Percentiles rank a stretch among this genome's conserved stretches.
phyloP scores from a whole-genome alignment of 2,888 invertebrate genomes.

The Drosophila borealis region DNA sequence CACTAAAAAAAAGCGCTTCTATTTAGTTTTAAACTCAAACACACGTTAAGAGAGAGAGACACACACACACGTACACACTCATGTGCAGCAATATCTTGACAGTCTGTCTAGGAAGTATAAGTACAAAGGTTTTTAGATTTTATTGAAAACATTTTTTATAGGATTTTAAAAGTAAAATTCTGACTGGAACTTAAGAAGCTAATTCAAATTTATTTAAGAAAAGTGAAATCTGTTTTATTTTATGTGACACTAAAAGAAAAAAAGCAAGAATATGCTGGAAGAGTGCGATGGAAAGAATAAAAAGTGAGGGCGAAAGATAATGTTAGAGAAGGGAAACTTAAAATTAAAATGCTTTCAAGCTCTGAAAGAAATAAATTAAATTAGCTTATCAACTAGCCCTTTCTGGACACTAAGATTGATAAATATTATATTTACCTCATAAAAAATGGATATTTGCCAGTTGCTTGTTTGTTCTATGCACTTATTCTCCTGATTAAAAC shows the following conservation, averaged over 20 bases:
- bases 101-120: conserved; percentile 26
- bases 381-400: too few relatives aligned
- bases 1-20: conserved; percentile 67
- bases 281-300: neutral
- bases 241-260: conserved; percentile 3
- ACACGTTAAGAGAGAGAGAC: conserved; percentile 23
- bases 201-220: conserved; percentile 3
- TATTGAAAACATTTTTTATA: neutral
- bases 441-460: too few relatives aligned
- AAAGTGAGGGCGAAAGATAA: neutral
- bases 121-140: neutral
- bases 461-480: too few relatives aligned
- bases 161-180: neutral
- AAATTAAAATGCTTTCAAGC: too few relatives aligned
- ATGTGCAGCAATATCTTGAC: conserved; percentile 17
- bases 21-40: conserved; percentile 67
- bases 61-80: neutral
- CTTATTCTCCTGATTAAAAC: too few relatives aligned
- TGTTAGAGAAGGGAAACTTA: conserved; percentile 2
- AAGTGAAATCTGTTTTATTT: conserved; percentile 14
- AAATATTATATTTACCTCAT: too few relatives aligned
- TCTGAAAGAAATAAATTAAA: too few relatives aligned
- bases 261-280: neutral
- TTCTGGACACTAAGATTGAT: too few relatives aligned
- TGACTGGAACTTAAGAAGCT: conserved; percentile 3